Percentiles rank a stretch among this genome's conserved stretches.
Conservation (phyloP, 2,113 vertebrate species). For the Raja brachyura region DNA sequence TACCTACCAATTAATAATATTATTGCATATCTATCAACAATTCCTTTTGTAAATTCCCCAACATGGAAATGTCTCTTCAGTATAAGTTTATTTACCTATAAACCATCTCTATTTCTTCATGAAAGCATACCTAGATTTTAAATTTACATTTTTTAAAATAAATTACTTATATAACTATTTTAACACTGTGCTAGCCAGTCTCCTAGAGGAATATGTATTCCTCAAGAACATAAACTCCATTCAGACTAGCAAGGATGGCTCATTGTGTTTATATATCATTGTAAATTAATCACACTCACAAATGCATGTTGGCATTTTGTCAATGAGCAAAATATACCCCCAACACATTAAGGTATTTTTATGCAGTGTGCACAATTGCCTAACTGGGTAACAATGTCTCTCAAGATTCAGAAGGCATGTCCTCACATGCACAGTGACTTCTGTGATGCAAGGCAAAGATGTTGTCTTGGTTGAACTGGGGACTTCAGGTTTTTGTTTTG, state of each 20-base stretch:
- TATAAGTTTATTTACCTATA: background rate
- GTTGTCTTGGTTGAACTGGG: too few species aligned
- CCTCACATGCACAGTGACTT: background rate
- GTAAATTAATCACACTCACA: background rate
- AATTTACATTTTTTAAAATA: background rate
- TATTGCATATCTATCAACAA: background rate
- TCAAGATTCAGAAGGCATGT: background rate
- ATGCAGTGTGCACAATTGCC: background rate
- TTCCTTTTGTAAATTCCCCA: background rate
- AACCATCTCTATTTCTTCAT: background rate
- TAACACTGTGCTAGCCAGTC: background rate
- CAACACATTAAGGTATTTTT: background rate
- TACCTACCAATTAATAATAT: too few species aligned
- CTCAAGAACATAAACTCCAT: background rate
- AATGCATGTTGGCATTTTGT: background rate
- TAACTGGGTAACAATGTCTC: background rate
- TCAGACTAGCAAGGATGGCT: background rate
- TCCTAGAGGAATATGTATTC: background rate
- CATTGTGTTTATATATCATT: background rate
- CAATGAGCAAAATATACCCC: too few species aligned
- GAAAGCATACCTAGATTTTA: background rate
- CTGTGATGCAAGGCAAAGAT: background rate
- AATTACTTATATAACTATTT: background rate
- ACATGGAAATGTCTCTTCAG: background rate
- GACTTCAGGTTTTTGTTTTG: too few species aligned